These are phyloP conservation scores for Tapirus terrestris DNA, from an alignment of 2,113 vertebrate species.

Conservation along the genomic window DNA sequence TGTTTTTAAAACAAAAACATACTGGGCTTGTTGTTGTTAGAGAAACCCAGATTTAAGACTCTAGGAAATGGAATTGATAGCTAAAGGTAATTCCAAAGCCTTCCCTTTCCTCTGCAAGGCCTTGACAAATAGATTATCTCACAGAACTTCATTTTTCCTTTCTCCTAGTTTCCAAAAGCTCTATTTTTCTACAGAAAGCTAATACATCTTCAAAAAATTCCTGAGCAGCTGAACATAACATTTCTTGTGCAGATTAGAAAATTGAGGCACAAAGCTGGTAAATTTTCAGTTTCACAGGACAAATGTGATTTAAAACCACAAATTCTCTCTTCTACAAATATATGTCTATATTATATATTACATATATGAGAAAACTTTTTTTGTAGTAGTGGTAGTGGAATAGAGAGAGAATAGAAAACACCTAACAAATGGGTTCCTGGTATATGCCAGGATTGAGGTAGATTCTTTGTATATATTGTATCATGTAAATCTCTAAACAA, in stretches of 20 bases:
- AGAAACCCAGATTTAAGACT: not conserved
- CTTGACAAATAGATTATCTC: not conserved
- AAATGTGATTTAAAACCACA: not conserved
- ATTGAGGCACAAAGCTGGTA: not conserved
- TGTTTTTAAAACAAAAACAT: constrained; percentile 7
- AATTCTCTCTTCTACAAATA: not conserved
- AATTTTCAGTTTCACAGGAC: not conserved
- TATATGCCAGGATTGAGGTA: not conserved
- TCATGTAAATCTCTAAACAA: not conserved
- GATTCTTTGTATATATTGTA: not conserved
- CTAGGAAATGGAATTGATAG: not conserved
- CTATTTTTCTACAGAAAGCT: not conserved
- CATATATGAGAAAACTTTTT: not conserved
- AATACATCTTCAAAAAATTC: not conserved
- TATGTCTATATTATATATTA: not conserved
- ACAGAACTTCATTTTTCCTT: not conserved
- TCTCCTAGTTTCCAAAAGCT: not conserved
- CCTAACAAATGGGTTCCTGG: not conserved
- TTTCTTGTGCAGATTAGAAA: not conserved
- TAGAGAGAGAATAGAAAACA: not conserved
- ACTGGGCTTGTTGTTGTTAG: not conserved
- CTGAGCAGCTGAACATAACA: not conserved
- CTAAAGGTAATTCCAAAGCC: not conserved
- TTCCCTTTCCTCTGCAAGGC: not conserved
- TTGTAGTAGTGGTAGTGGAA: not conserved